Evolutionary conservation across 2,888 invertebrate genomes (phyloP), one percentile per base, ranked within the genome.

Genomic region (Zeuzera pyrina): DNA sequence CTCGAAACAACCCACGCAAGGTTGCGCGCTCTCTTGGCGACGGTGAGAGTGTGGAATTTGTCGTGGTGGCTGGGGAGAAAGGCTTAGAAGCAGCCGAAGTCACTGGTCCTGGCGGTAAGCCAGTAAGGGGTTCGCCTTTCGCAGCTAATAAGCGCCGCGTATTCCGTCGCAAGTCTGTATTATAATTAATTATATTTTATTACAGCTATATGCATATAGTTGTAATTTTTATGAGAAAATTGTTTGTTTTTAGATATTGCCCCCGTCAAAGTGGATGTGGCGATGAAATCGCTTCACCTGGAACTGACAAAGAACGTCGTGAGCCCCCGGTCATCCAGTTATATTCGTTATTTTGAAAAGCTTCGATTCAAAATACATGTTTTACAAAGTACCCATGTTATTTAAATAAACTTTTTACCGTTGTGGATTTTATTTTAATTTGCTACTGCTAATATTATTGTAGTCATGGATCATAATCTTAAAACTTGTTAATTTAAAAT

Each of bases 81-180:
- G 98, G 98, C 56, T 96, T 94, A 64, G 98, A 98, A 83, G 98
- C 98, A 51, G 94, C 97, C 57, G 96, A 96, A 74, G 98, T 99
- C 43, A 98, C 98, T 49, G 98, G 98, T 37, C 97, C 98, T 42
- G 92, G 92, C 43, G 98, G 98, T 43, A 93, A 93, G 67, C 91
- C 97, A 31, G 98, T 95, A 29, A 93, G 96, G 66, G 98, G 98
- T 56, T 97, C 96, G 60, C 97, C 97, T 41, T 98, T 97, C 73
- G 97, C 98, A 51, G 95, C 97, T 37, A 96, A 97, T 69, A 92
- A 93, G 66, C 90, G 93, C 60, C 90, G 91, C 53, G 87, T 88
- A 48, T 89, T 84, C 70, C 76, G 77, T 53, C 87, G 89, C 58
- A 88, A 89, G 67, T 90, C 68, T 85, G 87, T 85, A 52, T 68